Evolutionary conservation across 2,797 vertebrate genomes (phyloP).

Genomic region (Craterocephalus amniculus): DNA sequence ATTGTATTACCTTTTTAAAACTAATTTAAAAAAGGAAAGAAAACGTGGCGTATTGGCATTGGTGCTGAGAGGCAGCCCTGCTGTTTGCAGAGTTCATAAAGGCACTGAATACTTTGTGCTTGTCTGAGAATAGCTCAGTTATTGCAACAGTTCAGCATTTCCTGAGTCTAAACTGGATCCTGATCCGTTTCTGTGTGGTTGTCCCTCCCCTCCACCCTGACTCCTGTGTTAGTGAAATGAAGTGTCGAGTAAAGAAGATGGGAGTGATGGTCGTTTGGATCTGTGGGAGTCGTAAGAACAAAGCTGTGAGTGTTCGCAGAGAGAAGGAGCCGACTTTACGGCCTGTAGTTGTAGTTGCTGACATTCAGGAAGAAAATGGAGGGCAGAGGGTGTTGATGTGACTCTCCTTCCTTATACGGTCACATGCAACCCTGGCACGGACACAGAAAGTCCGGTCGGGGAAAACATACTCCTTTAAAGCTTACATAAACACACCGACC

Average conservation of each 20-base stretch:
- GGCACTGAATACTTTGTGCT: constrained; percentile 23
- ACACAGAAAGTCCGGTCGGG: constrained; percentile 57
- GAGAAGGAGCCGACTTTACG: constrained; percentile 17
- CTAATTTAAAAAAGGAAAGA: neutral
- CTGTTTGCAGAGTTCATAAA: constrained; percentile 27
- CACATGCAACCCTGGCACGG: constrained; percentile 71
- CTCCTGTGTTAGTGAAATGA: constrained; percentile 17
- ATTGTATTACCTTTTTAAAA: neutral
- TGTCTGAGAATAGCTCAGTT: constrained; percentile 62
- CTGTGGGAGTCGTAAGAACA: constrained; percentile 1
- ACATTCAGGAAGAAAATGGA: constrained; percentile 38
- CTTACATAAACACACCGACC: constrained; percentile 79
- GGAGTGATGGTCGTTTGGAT: neutral
- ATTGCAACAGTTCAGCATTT: constrained; percentile 66
- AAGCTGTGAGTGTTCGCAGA: constrained; percentile 20
- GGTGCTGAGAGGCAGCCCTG: neutral
- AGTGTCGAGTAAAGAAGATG: neutral
- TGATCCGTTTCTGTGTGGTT: constrained; percentile 53
- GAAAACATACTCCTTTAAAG: constrained; percentile 78
- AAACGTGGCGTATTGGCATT: neutral
- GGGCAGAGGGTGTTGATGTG: constrained; percentile 38
- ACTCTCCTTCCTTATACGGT: constrained; percentile 84
- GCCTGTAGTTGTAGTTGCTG: constrained; percentile 44
- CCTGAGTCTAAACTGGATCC: constrained; percentile 57
- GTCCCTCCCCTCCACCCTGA: constrained; percentile 34